Percentiles rank a stretch among this genome's conserved stretches.
phyloP scores from a whole-genome alignment of 2,888 invertebrate genomes.

The Archaeoteleia sp. region DNA sequence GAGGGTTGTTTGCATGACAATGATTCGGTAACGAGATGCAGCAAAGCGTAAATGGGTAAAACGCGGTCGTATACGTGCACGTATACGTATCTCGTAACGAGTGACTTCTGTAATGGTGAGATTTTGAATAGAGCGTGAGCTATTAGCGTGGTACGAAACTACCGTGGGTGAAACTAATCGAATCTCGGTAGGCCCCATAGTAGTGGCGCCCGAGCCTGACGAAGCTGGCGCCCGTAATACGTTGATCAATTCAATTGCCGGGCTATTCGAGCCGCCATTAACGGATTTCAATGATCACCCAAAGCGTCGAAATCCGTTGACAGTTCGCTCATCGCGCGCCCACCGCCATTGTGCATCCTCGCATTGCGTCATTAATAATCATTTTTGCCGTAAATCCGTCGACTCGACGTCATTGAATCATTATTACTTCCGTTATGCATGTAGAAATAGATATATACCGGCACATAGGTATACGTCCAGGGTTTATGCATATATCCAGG shows the following conservation, averaged over 20 bases:
- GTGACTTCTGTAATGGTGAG: slow-evolving; percentile 12
- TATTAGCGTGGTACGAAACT: slow-evolving; percentile 23
- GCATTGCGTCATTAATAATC: slow-evolving; percentile 27
- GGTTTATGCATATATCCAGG: slow-evolving; percentile 12
- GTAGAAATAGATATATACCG: too few species aligned
- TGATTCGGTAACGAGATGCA: neutral
- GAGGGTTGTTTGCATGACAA: slow-evolving; percentile 2
- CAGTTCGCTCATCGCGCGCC: slow-evolving; percentile 22
- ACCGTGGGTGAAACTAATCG: slow-evolving; percentile 34
- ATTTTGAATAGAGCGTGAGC: slow-evolving; percentile 23
- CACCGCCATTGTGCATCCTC: neutral
- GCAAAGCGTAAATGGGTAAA: neutral
- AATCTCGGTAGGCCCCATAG: slow-evolving; percentile 26
- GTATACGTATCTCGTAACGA: too few species aligned
- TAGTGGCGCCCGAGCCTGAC: slow-evolving; percentile 13
- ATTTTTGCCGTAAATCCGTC: slow-evolving; percentile 14
- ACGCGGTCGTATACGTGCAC: neutral
- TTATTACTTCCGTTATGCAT: slow-evolving; percentile 22
- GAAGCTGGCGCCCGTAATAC: slow-evolving; percentile 24
- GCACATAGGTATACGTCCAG: slow-evolving; percentile 2
- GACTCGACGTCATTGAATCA: slow-evolving; percentile 12
- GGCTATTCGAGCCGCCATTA: slow-evolving; percentile 31
- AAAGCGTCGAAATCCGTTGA: slow-evolving; percentile 28
- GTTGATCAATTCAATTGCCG: slow-evolving; percentile 40
- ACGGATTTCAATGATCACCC: slow-evolving; percentile 34